A percentile compares a stretch with the other conserved stretches of the same genome.
Evolutionary conservation across 2,797 vertebrate species (phyloP).

Genomic region (Pteropus rufus): DNA sequence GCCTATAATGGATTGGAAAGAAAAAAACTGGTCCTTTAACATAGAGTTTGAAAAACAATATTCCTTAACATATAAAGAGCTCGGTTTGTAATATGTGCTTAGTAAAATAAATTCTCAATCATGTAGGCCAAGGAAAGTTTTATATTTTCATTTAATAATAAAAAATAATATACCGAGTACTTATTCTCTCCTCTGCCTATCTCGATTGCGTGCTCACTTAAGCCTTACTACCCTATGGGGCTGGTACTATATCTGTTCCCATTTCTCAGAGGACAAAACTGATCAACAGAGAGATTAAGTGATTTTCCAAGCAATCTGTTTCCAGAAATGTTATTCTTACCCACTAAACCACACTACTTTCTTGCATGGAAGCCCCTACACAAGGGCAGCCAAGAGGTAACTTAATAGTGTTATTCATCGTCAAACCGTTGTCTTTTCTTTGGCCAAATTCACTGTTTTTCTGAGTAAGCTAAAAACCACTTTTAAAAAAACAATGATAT

Average conservation of each 20-base stretch:
- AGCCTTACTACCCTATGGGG: not conserved
- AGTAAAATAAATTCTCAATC: not conserved
- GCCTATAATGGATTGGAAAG: not conserved
- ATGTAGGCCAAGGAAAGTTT: not conserved
- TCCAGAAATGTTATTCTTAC: not conserved
- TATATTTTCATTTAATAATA: slow-evolving; percentile 27
- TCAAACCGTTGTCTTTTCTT: not conserved
- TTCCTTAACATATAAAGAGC: not conserved
- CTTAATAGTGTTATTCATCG: not conserved
- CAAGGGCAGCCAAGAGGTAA: not conserved
- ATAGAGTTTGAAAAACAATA: not conserved
- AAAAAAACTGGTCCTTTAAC: not conserved
- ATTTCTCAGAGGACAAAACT: not conserved
- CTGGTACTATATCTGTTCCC: not conserved
- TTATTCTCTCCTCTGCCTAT: not conserved
- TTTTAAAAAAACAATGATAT: not conserved
- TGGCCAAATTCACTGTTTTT: not conserved
- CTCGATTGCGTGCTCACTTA: not conserved
- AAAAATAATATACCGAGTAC: not conserved
- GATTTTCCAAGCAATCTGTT: not conserved
- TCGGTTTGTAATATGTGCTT: not conserved
- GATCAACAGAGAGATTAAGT: not conserved
- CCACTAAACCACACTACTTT: not conserved
- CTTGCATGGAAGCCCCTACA: not conserved
- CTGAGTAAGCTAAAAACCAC: not conserved